phyloP scores from a whole-genome alignment of 2,797 vertebrate species.

The Neosilurus mollespiculum region DNA sequence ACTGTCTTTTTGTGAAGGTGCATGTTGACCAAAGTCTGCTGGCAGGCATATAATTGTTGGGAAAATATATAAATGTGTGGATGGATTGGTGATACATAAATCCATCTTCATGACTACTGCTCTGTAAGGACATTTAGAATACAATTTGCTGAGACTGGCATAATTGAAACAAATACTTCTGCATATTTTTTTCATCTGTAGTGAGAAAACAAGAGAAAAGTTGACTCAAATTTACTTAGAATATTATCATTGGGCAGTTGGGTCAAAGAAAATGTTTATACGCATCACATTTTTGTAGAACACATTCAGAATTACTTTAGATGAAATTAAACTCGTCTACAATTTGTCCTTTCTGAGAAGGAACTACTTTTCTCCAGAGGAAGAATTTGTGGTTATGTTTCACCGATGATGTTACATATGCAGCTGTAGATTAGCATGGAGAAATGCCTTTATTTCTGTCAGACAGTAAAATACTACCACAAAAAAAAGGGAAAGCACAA shows the following conservation, averaged over 20 bases:
- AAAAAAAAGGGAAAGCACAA: constrained; percentile 10
- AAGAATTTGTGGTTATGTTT: constrained; percentile 13
- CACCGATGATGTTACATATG: background rate
- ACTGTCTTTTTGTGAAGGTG: background rate
- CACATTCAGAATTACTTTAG: background rate
- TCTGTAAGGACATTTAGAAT: constrained; percentile 4
- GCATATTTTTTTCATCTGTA: constrained; percentile 2
- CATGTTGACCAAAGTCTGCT: background rate
- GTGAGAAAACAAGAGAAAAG: background rate
- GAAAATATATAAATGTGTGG: background rate
- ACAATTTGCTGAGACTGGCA: constrained; percentile 30
- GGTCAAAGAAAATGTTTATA: background rate
- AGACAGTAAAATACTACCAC: background rate
- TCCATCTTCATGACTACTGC: constrained; percentile 24
- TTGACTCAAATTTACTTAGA: background rate
- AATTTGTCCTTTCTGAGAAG: background rate
- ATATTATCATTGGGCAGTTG: background rate
- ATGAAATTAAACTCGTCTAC: background rate
- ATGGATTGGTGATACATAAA: background rate
- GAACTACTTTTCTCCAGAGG: background rate
- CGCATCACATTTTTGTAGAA: background rate
- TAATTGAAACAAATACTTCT: constrained; percentile 12
- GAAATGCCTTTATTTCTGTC: background rate
- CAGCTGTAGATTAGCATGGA: background rate
- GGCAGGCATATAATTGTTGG: background rate